phyloP scores from a whole-genome alignment of 2,888 invertebrate genomes.

The Trachelus tabidus region DNA sequence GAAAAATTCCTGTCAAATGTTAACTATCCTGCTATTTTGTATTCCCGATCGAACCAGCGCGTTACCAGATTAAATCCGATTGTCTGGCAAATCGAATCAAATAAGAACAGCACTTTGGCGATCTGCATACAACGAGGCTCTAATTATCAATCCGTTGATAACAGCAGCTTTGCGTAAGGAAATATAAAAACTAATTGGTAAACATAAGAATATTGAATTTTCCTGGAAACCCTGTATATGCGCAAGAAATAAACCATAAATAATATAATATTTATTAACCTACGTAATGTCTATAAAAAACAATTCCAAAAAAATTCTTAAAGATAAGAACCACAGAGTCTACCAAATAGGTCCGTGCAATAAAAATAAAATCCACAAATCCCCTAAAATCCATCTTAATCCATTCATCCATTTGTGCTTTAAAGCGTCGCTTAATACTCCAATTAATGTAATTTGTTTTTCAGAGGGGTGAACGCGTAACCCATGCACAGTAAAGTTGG shows the following conservation, averaged over 20 bases:
- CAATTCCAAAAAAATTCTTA: not conserved
- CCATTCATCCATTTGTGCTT: slow-evolving; percentile 25
- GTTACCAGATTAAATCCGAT: not conserved
- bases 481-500: not conserved
- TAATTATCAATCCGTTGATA: not conserved
- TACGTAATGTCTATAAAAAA: not conserved
- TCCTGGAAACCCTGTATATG: not conserved
- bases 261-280: not conserved
- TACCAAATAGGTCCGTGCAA: not conserved
- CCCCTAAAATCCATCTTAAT: slow-evolving; percentile 48
- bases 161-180: not conserved
- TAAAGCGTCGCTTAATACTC: slow-evolving; percentile 46
- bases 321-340: not conserved
- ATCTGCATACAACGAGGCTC: too few species aligned
- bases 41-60: not conserved
- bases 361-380: not conserved
- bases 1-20: not conserved
- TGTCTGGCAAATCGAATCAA: not conserved
- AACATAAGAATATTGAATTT: not conserved
- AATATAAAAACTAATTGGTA: not conserved
- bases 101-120: not conserved
- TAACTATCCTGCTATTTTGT: not conserved
- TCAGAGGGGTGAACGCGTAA: slow-evolving; percentile 20
- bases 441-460: slow-evolving; percentile 55
- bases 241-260: not conserved